A percentile compares a stretch with the other conserved stretches of the same genome.
These are phyloP conservation scores for Cyaniris semiargus DNA, from an alignment of 2,888 invertebrate species.

Conservation along the genomic window DNA sequence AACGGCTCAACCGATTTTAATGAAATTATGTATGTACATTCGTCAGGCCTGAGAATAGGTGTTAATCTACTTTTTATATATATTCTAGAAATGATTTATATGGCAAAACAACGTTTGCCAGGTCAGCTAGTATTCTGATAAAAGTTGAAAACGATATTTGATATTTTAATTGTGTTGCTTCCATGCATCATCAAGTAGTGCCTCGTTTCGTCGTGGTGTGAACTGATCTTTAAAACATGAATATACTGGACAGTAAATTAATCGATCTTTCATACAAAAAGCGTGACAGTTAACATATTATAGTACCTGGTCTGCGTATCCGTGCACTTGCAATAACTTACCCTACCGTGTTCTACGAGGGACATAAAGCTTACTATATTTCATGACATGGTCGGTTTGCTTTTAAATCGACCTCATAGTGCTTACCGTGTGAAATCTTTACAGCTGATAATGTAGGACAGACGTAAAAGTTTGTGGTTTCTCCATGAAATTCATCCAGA, in stretches of 20 bases:
- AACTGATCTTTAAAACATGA: background rate
- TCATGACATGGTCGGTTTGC: conserved; percentile 29
- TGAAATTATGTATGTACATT: too few relatives aligned
- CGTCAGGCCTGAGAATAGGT: too few relatives aligned
- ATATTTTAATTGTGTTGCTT: too few relatives aligned
- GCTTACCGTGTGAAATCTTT: conserved; percentile 30
- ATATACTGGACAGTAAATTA: background rate
- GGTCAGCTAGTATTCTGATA: too few relatives aligned
- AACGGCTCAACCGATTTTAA: too few relatives aligned
- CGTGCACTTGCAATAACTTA: conserved; percentile 3
- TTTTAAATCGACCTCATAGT: conserved; percentile 27
- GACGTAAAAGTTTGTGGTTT: background rate
- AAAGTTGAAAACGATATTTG: too few relatives aligned
- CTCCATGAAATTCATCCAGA: background rate
- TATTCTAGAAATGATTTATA: too few relatives aligned
- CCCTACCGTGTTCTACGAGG: background rate
- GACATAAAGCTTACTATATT: conserved; percentile 27
- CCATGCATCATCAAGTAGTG: too few relatives aligned
- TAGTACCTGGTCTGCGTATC: background rate
- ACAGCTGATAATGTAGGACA: conserved; percentile 24
- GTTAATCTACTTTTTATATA: too few relatives aligned
- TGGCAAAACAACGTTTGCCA: too few relatives aligned
- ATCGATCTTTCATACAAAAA: background rate
- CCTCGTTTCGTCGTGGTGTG: too few relatives aligned
- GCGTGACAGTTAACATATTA: background rate